Evolutionary conservation across 1,140 invertebrate species (phyloP).

Genomic region (Teleopsis dalmanni): DNA sequence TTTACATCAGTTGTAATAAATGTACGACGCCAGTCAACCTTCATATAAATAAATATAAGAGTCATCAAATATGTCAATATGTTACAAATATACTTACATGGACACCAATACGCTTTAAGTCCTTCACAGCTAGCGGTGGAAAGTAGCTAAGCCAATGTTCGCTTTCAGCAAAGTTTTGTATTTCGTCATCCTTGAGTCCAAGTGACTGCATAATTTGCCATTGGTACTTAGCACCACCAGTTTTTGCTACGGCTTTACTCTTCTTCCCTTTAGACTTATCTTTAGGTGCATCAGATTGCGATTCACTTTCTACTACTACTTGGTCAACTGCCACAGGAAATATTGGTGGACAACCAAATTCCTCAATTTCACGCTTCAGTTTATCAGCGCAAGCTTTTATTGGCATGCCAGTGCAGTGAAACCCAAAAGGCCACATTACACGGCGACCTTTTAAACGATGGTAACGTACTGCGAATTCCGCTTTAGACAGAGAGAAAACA

Average conservation of each 20-base stretch:
- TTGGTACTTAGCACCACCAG: conserved; percentile 83
- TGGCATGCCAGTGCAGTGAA: conserved; percentile 97
- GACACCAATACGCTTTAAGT: conserved; percentile 82
- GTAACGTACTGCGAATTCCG: conserved; percentile 91
- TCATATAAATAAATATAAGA: conserved; percentile 22
- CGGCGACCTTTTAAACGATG: conserved; percentile 85
- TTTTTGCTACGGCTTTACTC: conserved; percentile 95
- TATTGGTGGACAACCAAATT: conserved; percentile 85
- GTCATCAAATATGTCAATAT: not conserved
- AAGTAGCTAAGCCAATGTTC: conserved; percentile 94
- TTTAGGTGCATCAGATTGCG: conserved; percentile 61
- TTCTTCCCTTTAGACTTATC: conserved; percentile 98
- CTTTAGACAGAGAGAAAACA: conserved; percentile 95
- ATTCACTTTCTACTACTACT: conserved; percentile 46
- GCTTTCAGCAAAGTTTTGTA: conserved; percentile 85
- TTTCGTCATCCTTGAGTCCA: conserved; percentile 84
- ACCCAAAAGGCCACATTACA: conserved; percentile 94
- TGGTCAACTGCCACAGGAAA: conserved; percentile 65
- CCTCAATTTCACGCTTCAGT: conserved; percentile 85
- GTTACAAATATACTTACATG: conserved; percentile 61
- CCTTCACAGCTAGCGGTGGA: conserved; percentile 78
- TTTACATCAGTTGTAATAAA: conserved; percentile 98
- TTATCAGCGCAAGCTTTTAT: conserved; percentile 98
- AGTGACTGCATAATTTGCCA: conserved; percentile 98
- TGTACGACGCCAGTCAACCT: conserved; percentile 93